Percentiles rank a stretch among this genome's conserved stretches.
Evolutionary conservation across 2,888 invertebrate species (phyloP).

Genomic region (Apeira syringaria): DNA sequence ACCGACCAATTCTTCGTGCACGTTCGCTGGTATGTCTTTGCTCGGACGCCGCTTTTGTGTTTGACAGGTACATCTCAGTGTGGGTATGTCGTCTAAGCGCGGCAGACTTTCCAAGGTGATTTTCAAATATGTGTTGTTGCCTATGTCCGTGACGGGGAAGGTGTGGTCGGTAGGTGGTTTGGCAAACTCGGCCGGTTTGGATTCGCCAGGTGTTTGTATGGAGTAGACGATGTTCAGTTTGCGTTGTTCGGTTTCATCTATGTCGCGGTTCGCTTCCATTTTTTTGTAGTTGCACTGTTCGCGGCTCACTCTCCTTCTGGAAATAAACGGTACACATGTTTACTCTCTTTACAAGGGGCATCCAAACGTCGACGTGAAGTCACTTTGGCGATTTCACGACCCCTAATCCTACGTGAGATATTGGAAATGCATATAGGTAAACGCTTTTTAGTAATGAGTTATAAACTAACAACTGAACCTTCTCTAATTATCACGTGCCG

Average conservation of each 20-base stretch:
- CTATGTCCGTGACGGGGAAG: conserved; percentile 88
- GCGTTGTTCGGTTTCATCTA: conserved; percentile 49
- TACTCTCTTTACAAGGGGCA: no score
- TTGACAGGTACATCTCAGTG: conserved; percentile 70
- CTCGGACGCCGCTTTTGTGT: conserved; percentile 59
- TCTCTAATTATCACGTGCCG: no score
- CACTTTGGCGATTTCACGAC: no score
- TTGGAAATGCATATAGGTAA: no score
- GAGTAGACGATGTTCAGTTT: conserved; percentile 86
- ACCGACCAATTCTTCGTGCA: conserved; percentile 65
- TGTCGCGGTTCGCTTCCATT: conserved; percentile 71
- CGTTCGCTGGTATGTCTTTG: conserved; percentile 51
- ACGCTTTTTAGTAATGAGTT: no score
- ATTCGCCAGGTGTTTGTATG: conserved; percentile 87
- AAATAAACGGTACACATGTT: no score
- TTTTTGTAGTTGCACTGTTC: conserved; percentile 78
- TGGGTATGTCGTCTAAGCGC: conserved; percentile 88
- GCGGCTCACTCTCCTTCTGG: conserved; percentile 74
- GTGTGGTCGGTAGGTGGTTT: conserved; percentile 86
- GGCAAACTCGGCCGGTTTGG: conserved; percentile 78
- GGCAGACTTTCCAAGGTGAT: conserved; percentile 88
- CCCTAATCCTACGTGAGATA: no score
- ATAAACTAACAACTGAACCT: no score
- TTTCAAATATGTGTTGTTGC: conserved; percentile 84
- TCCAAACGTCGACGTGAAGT: no score